These are phyloP conservation scores for Drosophila burlai DNA, from an alignment of 1,140 invertebrate species.

Conservation along the genomic window DNA sequence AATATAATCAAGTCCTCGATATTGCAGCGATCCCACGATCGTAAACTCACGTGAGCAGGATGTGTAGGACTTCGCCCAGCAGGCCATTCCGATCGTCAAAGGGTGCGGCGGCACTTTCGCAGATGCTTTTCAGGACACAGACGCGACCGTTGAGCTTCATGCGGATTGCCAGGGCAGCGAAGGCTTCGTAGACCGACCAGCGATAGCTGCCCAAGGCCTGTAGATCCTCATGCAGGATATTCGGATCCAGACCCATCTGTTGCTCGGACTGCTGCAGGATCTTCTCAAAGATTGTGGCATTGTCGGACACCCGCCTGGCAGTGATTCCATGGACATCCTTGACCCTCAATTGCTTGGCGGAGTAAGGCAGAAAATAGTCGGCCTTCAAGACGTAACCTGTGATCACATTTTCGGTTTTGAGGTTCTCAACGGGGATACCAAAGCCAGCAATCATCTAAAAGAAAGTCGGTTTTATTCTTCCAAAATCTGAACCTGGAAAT, in stretches of 20 bases:
- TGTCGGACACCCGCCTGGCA: constrained; percentile 13
- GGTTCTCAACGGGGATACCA: constrained; percentile 75
- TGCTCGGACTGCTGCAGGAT: constrained; percentile 38
- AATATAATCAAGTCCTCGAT: neutral
- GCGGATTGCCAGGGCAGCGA: constrained; percentile 74
- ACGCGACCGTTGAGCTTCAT: constrained; percentile 88
- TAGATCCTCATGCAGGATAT: neutral
- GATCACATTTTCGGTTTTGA: constrained; percentile 65
- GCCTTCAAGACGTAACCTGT: constrained; percentile 81
- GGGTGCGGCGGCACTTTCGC: constrained; percentile 89
- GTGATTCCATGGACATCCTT: constrained; percentile 52
- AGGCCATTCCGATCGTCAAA: constrained; percentile 88
- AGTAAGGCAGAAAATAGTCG: constrained; percentile 70
- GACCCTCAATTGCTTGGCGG: constrained; percentile 49
- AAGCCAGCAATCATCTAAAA: constrained; percentile 76
- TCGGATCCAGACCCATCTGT: constrained; percentile 37
- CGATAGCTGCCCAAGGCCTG: constrained; percentile 55
- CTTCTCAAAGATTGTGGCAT: constrained; percentile 61
- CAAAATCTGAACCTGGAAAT: neutral
- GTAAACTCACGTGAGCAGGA: constrained; percentile 88
- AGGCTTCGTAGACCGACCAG: constrained; percentile 65
- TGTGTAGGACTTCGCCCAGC: constrained; percentile 89
- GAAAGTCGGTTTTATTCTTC: neutral
- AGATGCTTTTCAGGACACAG: constrained; percentile 90
- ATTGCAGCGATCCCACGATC: constrained; percentile 17